Evolutionary conservation across 2,888 invertebrate genomes (phyloP).

Genomic region (Zonitis immaculata): DNA sequence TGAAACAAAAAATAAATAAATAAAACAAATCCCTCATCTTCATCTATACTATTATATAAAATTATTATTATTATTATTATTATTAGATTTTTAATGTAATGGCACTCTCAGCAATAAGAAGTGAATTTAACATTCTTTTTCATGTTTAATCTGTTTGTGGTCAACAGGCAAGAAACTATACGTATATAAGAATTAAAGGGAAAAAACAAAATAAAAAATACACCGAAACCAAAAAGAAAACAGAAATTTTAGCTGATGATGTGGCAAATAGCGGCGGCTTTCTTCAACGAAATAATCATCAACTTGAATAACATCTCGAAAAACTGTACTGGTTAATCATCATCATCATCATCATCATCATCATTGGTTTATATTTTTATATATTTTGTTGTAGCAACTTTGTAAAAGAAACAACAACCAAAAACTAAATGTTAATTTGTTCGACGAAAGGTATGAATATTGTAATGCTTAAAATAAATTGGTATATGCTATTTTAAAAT

Average conservation of each 20-base stretch:
- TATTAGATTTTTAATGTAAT: constrained; percentile 2
- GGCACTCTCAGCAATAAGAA: too few species aligned
- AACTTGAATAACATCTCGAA: background rate
- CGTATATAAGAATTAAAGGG: too few species aligned
- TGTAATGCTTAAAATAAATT: background rate
- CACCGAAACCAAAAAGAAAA: constrained; percentile 7
- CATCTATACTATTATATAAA: too few species aligned
- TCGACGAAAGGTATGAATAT: background rate
- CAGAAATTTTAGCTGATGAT: constrained; percentile 4
- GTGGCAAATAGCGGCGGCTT: background rate
- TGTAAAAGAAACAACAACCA: background rate
- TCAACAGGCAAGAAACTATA: too few species aligned
- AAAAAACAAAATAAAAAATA: background rate
- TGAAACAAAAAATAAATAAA: constrained; percentile 5
- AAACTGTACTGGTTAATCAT: constrained; percentile 4
- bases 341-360: too few species aligned
- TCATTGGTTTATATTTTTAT: too few species aligned
- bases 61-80: too few species aligned
- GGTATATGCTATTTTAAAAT: background rate
- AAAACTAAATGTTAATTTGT: background rate
- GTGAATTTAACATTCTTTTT: background rate
- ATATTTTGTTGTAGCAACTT: background rate
- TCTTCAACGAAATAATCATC: constrained; percentile 4
- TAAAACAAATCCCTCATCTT: too few species aligned
- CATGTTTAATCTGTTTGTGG: background rate